phyloP scores from a whole-genome alignment of 2,888 invertebrate species.

The Folsomia manolachei region DNA sequence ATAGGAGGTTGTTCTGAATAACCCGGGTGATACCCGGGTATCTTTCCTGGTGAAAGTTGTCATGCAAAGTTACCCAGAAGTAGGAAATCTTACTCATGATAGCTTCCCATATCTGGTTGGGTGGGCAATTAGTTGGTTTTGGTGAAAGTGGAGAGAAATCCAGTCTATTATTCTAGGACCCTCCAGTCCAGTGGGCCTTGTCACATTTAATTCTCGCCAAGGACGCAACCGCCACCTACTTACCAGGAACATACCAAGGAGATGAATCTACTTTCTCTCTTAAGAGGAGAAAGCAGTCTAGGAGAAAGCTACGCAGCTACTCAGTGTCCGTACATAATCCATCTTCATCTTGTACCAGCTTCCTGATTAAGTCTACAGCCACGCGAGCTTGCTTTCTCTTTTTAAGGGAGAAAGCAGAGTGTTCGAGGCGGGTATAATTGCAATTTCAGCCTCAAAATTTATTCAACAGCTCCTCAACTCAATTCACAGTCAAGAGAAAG shows the following conservation, averaged over 20 bases:
- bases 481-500: too few species aligned
- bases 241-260: not conserved
- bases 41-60: too few species aligned
- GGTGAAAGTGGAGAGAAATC: too few species aligned
- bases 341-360: not conserved
- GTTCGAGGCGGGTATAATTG: not conserved
- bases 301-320: too few species aligned
- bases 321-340: not conserved
- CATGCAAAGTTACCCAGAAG: too few species aligned
- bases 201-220: not conserved
- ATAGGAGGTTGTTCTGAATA: too few species aligned
- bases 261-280: not conserved
- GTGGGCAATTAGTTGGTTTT: not conserved
- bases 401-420: not conserved
- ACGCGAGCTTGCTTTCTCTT: too few species aligned
- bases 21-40: too few species aligned
- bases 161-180: too few species aligned
- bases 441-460: too few species aligned
- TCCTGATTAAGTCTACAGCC: not conserved
- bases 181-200: not conserved
- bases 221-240: not conserved
- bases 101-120: not conserved
- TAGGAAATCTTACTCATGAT: too few species aligned
- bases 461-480: too few species aligned
- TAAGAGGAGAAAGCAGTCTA: not conserved